Evolutionary conservation across 2,113 vertebrate species (phyloP).

Genomic region (Callionymus lyra): DNA sequence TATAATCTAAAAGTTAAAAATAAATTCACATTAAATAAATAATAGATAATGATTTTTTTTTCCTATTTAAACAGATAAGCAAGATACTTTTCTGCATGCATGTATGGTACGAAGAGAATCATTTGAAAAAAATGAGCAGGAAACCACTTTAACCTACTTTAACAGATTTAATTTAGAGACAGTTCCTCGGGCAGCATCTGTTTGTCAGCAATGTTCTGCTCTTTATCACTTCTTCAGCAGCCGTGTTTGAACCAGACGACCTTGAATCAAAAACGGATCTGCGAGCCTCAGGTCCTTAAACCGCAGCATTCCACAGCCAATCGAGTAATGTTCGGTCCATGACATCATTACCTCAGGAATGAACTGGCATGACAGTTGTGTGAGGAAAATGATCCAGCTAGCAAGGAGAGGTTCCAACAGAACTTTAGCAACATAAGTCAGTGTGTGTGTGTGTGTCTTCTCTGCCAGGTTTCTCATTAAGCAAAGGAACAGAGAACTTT

Average conservation of each 20-base stretch:
- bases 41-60: too few relatives aligned
- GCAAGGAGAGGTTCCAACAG: slow-evolving; percentile 31
- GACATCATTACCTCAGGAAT: slow-evolving; percentile 64
- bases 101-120: too few relatives aligned
- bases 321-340: slow-evolving; percentile 41
- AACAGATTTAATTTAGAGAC: not conserved
- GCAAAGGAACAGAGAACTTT: slow-evolving; percentile 18
- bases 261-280: slow-evolving; percentile 13
- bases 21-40: too few relatives aligned
- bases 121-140: too few relatives aligned
- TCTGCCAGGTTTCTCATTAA: slow-evolving; percentile 17
- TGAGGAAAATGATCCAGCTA: slow-evolving; percentile 49
- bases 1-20: too few relatives aligned
- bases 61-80: too few relatives aligned
- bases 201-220: slow-evolving; percentile 18
- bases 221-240: slow-evolving; percentile 25
- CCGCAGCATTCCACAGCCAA: slow-evolving; percentile 62
- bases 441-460: not conserved
- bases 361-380: slow-evolving; percentile 44
- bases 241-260: slow-evolving; percentile 22
- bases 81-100: too few relatives aligned
- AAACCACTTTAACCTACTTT: slow-evolving; percentile 1
- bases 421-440: slow-evolving; percentile 25
- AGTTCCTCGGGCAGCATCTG: slow-evolving; percentile 2
- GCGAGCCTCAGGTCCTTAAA: slow-evolving; percentile 36